A percentile compares a stretch with the other conserved stretches of the same genome.
Conservation (phyloP, 2,113 vertebrate species). For the Phaetusa simplex region DNA sequence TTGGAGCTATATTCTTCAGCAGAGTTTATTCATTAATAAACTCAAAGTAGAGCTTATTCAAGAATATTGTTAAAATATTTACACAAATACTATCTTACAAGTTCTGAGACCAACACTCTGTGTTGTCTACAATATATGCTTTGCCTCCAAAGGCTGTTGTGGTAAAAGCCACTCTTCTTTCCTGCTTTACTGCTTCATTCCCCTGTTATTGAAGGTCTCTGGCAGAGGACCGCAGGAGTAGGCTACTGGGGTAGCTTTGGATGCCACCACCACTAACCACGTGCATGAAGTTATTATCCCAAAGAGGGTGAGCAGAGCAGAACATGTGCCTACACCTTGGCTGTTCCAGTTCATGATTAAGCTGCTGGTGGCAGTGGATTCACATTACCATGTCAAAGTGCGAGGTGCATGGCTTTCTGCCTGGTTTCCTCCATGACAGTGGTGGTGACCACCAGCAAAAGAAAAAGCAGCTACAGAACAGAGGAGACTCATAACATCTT, state of each 20-base stretch:
- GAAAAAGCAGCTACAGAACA: background rate
- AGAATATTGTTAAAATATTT: background rate
- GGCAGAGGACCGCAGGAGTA: background rate
- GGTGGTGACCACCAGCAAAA: background rate
- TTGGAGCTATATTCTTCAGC: background rate
- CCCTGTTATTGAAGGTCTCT: background rate
- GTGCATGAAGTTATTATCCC: background rate
- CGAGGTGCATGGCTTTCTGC: background rate
- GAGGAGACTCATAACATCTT: background rate
- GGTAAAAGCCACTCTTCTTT: background rate
- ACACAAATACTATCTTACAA: background rate
- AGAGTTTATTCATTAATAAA: background rate
- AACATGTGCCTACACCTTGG: background rate
- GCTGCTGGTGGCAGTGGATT: background rate
- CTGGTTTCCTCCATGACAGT: background rate
- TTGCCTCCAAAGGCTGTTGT: background rate
- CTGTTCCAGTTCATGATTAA: background rate
- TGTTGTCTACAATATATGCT: background rate
- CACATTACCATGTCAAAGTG: background rate
- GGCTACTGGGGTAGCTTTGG: background rate
- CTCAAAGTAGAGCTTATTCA: background rate
- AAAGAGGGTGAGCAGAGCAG: background rate
- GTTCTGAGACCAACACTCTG: background rate
- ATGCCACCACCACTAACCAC: background rate
- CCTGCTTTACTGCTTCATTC: background rate